Evolutionary conservation across 2,113 vertebrate genomes (phyloP), one percentile per base, ranked within the genome.

Genomic region (Limanda limanda): DNA sequence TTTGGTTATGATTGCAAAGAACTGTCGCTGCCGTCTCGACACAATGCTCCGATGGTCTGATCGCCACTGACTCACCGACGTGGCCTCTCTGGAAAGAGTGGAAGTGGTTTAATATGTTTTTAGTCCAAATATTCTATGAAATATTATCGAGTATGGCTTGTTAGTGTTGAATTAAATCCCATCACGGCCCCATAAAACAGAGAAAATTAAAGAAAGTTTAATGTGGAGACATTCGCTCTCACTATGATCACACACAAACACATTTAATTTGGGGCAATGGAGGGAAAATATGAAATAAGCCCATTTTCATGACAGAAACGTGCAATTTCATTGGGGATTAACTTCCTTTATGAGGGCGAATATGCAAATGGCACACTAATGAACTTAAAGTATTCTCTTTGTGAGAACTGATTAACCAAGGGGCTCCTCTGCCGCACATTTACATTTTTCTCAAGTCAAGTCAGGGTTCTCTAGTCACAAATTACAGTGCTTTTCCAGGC

Each of bases 361-460:
- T 89, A 93, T 92, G 92, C 79, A 93, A 93, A 93, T 93, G 80
- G 51, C 0, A 21, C 83, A 81, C 90, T 94, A 94, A 94, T 94
- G 90, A 93, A 93, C 87, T 88, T 92, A 90, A 92, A 90, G 90
- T 87, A 93, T 94, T 93, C 88, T 93, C 92, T 94, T 94, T 93
- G 89, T 93, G 88, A 79, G 89, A 84, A 94, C 89, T 91, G 91
- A 94, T 94, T 93, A 94, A 93, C 91, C 87, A 69, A 93, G 89
- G 89, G 91, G 86, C 88, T 92, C 90, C 88, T 91, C 86, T 64
- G 86, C 91, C 84, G 79, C 91, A 87, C 89, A 93, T 94, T 94
- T 93, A 87, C 89, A 91, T 93, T 89, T 92, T 93, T 88, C 92
- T 91, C 91, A 93, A 71, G 85, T 86, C 71, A 86, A 94, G 86